Conservation (phyloP, 2,888 invertebrate species). For the Lamellibrachia satsuma region DNA sequence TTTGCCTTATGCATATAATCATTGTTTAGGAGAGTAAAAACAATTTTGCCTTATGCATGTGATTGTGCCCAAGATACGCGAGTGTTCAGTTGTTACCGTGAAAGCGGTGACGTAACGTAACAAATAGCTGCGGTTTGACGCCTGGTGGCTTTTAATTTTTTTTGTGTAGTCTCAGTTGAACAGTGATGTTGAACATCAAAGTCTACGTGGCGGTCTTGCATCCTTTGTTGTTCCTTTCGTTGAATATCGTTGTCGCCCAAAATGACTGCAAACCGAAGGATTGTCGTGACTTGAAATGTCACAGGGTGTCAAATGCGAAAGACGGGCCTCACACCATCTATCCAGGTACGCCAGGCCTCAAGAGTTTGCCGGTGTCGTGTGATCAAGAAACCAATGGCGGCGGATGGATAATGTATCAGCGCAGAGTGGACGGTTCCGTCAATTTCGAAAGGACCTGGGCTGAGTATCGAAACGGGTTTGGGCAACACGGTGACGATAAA, state of each 20-base stretch:
- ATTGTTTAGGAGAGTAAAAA: no score
- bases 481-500: neutral
- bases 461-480: neutral
- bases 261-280: neutral
- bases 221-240: neutral
- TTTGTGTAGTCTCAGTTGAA: no score
- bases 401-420: neutral
- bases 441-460: neutral
- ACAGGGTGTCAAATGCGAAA: neutral
- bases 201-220: no score
- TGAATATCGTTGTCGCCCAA: neutral
- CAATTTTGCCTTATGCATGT: no score
- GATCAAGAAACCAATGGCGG: neutral
- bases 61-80: no score
- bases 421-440: neutral
- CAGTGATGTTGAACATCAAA: no score
- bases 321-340: neutral
- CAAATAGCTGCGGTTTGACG: no score
- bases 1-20: no score
- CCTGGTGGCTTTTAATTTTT: no score
- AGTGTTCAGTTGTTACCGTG: no score
- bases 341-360: neutral
- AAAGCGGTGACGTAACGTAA: no score
- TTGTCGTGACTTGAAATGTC: neutral
- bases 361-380: neutral